Base-by-base conservation (phyloP, 2,113 vertebrate genomes). In the Embiotoca jacksoni region DNA sequence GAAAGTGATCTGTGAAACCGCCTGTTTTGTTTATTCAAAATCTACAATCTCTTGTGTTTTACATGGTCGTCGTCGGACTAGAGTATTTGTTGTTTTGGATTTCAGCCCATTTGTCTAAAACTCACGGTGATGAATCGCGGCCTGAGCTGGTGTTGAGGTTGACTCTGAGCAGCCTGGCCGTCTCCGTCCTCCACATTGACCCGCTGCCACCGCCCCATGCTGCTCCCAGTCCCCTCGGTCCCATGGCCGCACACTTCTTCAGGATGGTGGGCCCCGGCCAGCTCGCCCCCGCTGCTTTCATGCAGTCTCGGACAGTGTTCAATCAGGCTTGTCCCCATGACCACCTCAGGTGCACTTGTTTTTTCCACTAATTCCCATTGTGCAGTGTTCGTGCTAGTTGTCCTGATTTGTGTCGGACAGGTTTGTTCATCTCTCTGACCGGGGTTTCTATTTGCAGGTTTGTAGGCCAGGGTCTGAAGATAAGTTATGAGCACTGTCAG, bases 151-250 rank as follows among this genome's bases (percentile, higher is more conserved):
- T 99, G 82, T 95, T 98, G 69, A 95, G 93, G 91, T 89, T 99
- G 78, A 92, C 94, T 6, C 83, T 99, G 82, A 95, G 96, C 78
- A 94, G 94, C 80, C 91, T 98, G 73, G 97, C 96, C 32, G 32
- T 97, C 47, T 97, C 96, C 5, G 96, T 99, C 58, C 97, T 99
- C 85, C 98, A 99, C 92, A 97, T 99, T 23, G 98, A 99, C 92
- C 98, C 97, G 47, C 94, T 99, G 70, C 95, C 98, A 73, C 96
- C 98, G 30, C 95, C 97, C 53, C 96, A 98, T 83, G 96, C 96
- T 23, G 93, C 96, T 54, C 66, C 94, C 80, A 97, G 95, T 86
- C 96, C 96, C 5, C 93, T 98, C 72, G 96, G 96, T 57, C 95
- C 96, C 66, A 95, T 99, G 93, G 96, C 98, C 9, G 86, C 92